These are phyloP conservation scores for Oxyura jamaicensis DNA, from an alignment of 2,113 vertebrate species.

Conservation along the genomic window DNA sequence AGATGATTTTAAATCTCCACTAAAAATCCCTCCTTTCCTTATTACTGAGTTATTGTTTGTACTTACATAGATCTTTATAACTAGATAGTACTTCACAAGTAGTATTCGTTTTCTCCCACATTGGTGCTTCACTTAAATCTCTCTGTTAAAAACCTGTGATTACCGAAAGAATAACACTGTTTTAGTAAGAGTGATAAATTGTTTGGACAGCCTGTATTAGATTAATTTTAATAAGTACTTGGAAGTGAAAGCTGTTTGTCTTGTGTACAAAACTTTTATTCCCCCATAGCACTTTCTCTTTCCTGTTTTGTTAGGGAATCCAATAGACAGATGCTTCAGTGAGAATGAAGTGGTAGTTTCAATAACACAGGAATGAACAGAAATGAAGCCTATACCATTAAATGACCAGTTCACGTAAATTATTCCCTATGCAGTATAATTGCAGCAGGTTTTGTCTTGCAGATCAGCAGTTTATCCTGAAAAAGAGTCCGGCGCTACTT, in stretches of 20 bases:
- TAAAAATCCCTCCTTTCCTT: not conserved
- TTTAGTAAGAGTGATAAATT: not conserved
- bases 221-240: not conserved
- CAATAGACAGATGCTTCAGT: not conserved
- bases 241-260: not conserved
- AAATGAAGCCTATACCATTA: not conserved
- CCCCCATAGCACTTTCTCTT: not conserved
- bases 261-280: not conserved
- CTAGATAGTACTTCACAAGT: not conserved
- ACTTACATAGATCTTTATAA: not conserved
- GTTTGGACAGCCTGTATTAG: not conserved
- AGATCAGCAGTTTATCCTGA: conserved; percentile 97
- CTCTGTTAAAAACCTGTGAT: not conserved
- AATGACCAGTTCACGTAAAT: not conserved
- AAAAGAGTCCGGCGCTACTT: conserved; percentile 93
- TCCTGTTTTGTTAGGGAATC: not conserved
- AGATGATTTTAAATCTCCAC: not conserved
- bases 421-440: not conserved
- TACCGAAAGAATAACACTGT: not conserved
- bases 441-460: conserved; percentile 53
- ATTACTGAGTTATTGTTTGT: not conserved
- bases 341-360: not conserved
- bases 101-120: not conserved
- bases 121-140: not conserved
- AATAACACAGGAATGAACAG: not conserved